These are phyloP conservation scores for Oopsacas minuta DNA, from an alignment of 37 sponge, comb jelly and placozoan genomes.

Conservation along the genomic window DNA sequence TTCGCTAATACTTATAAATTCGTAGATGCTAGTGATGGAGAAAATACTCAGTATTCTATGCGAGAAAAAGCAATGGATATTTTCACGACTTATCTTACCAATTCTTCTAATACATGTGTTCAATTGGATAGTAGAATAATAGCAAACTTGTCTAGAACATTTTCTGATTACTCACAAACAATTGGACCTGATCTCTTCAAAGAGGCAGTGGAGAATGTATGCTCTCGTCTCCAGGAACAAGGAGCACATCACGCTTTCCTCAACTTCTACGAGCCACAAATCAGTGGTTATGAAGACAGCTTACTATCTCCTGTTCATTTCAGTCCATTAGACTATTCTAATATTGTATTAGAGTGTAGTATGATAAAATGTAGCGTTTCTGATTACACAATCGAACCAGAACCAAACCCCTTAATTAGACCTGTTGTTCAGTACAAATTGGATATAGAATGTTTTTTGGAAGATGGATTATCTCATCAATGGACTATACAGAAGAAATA, in stretches of 20 bases:
- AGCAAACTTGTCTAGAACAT: not conserved
- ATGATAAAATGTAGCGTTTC: not conserved
- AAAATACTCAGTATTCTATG: not conserved
- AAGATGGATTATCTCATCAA: not conserved
- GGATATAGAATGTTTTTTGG: not conserved
- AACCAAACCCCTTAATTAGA: not conserved
- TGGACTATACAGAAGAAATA: conserved; percentile 10
- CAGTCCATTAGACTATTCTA: not conserved
- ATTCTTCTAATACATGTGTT: not conserved
- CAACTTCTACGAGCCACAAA: not conserved
- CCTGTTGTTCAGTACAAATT: not conserved
- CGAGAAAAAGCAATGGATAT: not conserved
- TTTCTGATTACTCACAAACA: not conserved
- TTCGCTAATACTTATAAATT: not conserved
- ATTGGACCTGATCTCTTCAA: not conserved
- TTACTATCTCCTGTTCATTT: not conserved
- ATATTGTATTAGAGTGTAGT: not conserved
- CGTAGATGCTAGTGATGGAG: not conserved
- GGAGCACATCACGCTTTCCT: not conserved
- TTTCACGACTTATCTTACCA: not conserved
- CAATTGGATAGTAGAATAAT: not conserved
- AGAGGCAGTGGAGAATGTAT: not conserved
- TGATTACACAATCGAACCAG: not conserved
- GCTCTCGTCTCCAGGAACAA: not conserved
- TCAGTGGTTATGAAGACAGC: not conserved